phyloP scores from a whole-genome alignment of 2,113 vertebrate species.

The Tursiops truncatus region DNA sequence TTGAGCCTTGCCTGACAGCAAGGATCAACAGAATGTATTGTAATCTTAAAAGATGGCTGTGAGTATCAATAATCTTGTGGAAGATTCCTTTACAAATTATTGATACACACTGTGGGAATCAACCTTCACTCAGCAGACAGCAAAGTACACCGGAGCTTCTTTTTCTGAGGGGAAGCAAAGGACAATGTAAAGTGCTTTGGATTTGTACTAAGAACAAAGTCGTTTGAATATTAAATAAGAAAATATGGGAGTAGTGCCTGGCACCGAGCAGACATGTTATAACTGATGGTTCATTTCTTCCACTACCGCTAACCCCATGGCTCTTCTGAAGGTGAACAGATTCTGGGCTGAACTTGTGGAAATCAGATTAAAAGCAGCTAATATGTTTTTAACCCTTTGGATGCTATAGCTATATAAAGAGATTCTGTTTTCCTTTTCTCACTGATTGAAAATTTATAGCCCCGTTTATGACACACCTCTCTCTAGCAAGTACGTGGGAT shows the following conservation, averaged over 20 bases:
- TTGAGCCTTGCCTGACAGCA: neutral
- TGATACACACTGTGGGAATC: neutral
- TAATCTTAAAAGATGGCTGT: neutral
- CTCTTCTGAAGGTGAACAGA: neutral
- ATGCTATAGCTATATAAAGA: neutral
- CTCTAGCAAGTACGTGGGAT: neutral
- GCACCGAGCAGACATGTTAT: neutral
- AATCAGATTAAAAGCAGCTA: neutral
- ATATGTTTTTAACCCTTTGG: neutral
- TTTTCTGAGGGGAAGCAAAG: neutral
- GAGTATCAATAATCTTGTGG: neutral
- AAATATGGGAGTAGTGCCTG: neutral
- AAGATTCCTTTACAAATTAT: neutral
- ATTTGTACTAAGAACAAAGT: neutral
- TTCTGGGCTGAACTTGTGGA: neutral
- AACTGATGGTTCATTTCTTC: neutral
- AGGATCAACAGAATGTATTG: neutral
- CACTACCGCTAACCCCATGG: neutral
- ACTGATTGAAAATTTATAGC: neutral
- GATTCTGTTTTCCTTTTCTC: neutral
- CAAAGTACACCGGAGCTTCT: neutral
- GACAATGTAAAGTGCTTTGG: neutral
- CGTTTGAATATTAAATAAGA: neutral
- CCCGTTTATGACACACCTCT: neutral
- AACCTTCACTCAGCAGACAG: neutral